Evolutionary conservation across 2,113 vertebrate genomes (phyloP), one percentile per base, ranked within the genome.

Genomic region (Cricetomys ansorgei): DNA sequence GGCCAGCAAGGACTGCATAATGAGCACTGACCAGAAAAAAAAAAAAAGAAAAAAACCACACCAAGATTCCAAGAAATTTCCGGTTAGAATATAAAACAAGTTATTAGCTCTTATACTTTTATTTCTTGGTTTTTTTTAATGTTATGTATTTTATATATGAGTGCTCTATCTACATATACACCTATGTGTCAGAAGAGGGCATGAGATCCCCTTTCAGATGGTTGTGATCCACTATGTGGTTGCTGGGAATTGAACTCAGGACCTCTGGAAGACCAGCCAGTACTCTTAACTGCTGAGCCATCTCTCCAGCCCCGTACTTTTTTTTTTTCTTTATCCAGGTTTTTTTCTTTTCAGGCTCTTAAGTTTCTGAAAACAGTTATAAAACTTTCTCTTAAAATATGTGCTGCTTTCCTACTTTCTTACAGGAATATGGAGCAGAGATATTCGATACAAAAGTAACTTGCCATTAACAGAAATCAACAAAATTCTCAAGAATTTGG

Each of bases 401-500:
- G 70, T 80, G 53, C 64, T 40, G 0, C 67, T 95, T 93, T 87
- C 95, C 94, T 97, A 80, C 40, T 96, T 83, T 97, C 67, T 97
- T 89, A 93, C 48, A 99, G 99, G 99, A 90, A 99, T 99, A 98
- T 99, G 99, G 99, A 99, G 99, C 98, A 98, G 99, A 97, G 99
- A 99, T 95, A 99, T 99, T 85, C 98, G 99, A 34, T 99, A 99
- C 79, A 99, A 99, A 99, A 99, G 99, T 96, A 99, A 99, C 97
- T 99, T 99, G 67, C 99, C 99, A 72, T 98, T 99, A 98, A 99
- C 99, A 0, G 99, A 99, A 98, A 99, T 99, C 97, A 99, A 99
- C 98, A 99, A 99, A 98, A 99, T 99, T 97, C 98, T 99, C 92
- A 99, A 99, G 98, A 99, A 99, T 97, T 98, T 99, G 97, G 99